phyloP scores from a whole-genome alignment of 2,797 vertebrate genomes.

The Gambusia yucatana region DNA sequence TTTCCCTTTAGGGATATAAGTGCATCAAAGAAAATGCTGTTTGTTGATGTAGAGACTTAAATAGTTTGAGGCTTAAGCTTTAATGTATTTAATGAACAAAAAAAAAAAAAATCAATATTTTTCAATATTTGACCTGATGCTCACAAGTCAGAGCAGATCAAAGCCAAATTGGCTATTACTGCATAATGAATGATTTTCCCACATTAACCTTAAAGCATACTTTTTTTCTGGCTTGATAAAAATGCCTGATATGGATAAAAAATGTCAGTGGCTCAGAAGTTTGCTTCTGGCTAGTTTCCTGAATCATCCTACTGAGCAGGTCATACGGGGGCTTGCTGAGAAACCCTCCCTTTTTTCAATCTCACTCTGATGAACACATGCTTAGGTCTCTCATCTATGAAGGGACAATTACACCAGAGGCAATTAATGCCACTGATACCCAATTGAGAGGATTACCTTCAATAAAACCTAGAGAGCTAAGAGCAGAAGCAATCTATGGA shows the following conservation, averaged over 20 bases:
- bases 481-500: conserved; percentile 49
- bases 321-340: conserved; percentile 21
- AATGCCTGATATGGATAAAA: conserved; percentile 55
- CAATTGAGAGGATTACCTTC: conserved; percentile 79
- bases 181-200: conserved; percentile 2
- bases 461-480: conserved; percentile 67
- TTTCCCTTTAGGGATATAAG: not conserved
- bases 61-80: not conserved
- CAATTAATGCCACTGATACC: conserved; percentile 80
- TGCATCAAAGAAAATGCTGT: not conserved
- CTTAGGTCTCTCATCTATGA: conserved; percentile 75
- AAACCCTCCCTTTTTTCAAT: conserved; percentile 48
- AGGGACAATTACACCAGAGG: conserved; percentile 76
- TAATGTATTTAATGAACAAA: not conserved
- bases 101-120: not conserved
- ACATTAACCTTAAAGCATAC: conserved; percentile 46
- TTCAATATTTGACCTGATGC: not conserved
- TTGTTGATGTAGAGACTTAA: conserved; percentile 1
- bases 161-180: conserved; percentile 4
- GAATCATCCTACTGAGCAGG: conserved; percentile 42
- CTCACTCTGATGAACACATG: conserved; percentile 47
- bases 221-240: conserved; percentile 34
- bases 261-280: conserved; percentile 52
- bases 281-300: conserved; percentile 64
- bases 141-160: not conserved